Conservation (phyloP, 2,888 invertebrate species). For the Drosophila borborema region DNA sequence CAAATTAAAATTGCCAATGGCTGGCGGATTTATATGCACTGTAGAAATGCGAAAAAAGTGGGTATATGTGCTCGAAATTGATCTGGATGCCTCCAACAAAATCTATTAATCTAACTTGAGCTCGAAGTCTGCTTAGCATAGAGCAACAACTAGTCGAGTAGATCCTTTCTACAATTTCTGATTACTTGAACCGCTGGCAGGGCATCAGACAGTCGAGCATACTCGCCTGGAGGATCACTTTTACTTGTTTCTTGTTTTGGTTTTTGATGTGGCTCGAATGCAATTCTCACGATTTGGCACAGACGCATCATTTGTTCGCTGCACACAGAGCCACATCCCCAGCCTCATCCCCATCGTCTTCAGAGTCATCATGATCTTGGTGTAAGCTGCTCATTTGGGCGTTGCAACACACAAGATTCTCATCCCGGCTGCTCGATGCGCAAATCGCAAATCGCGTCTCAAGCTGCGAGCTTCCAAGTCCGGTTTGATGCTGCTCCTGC, state of each 20-base stretch:
- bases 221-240: background rate
- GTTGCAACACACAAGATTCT: conserved; percentile 39
- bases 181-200: too few species aligned
- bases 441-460: conserved; percentile 8
- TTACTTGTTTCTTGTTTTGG: conserved; percentile 1
- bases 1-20: conserved; percentile 68
- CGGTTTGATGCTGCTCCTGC: conserved; percentile 18
- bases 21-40: conserved; percentile 11
- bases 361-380: conserved; percentile 55
- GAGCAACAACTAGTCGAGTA: background rate
- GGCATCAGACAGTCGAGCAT: background rate
- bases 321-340: conserved; percentile 24
- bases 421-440: background rate
- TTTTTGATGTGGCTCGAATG: conserved; percentile 44
- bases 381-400: conserved; percentile 74
- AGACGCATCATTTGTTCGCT: conserved; percentile 57
- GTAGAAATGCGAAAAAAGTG: background rate
- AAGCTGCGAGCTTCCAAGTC: conserved; percentile 25
- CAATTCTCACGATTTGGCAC: conserved; percentile 76
- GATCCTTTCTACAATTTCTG: background rate
- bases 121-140: background rate
- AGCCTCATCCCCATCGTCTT: background rate
- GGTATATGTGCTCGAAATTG: background rate
- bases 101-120: background rate
- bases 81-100: background rate